Conservation (phyloP, 1,140 invertebrate species). For the Asobara japonica region DNA sequence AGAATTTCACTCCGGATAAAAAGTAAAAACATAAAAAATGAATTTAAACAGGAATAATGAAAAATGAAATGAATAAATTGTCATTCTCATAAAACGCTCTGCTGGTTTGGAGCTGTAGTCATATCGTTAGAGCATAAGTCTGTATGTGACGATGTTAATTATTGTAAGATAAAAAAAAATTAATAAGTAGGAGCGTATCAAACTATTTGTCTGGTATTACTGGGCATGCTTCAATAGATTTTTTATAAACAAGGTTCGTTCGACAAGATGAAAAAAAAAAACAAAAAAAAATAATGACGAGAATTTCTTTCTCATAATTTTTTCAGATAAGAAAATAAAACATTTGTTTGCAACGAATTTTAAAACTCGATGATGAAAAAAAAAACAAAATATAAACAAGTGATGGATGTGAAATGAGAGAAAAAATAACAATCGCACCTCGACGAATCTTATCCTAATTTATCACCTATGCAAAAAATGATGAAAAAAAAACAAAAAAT, state of each 20-base stretch:
- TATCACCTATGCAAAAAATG: constrained; percentile 58
- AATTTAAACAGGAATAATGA: constrained; percentile 40
- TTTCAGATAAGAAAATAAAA: constrained; percentile 30
- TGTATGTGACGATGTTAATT: constrained; percentile 65
- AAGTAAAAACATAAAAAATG: constrained; percentile 5
- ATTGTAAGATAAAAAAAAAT: constrained; percentile 62
- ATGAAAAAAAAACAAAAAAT: constrained; percentile 12
- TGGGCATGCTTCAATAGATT: constrained; percentile 60
- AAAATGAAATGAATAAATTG: constrained; percentile 45
- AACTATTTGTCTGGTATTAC: constrained; percentile 57
- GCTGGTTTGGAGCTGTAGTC: constrained; percentile 65
- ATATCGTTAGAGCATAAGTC: constrained; percentile 65
- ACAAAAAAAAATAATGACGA: constrained; percentile 43
- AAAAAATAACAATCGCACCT: constrained; percentile 58
- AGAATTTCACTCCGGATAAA: constrained; percentile 33
- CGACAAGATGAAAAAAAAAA: constrained; percentile 42
- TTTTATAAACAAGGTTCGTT: constrained; percentile 62
- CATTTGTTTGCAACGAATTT: constrained; percentile 52
- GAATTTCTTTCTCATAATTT: constrained; percentile 52
- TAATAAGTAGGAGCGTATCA: constrained; percentile 60
- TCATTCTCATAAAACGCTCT: constrained; percentile 64
- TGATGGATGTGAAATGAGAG: constrained; percentile 21
- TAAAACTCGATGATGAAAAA: constrained; percentile 31
- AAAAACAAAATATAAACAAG: constrained; percentile 44
- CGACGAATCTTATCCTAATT: constrained; percentile 61